phyloP scores from a whole-genome alignment of 1,140 invertebrate genomes.

The Heliconius melpomene region DNA sequence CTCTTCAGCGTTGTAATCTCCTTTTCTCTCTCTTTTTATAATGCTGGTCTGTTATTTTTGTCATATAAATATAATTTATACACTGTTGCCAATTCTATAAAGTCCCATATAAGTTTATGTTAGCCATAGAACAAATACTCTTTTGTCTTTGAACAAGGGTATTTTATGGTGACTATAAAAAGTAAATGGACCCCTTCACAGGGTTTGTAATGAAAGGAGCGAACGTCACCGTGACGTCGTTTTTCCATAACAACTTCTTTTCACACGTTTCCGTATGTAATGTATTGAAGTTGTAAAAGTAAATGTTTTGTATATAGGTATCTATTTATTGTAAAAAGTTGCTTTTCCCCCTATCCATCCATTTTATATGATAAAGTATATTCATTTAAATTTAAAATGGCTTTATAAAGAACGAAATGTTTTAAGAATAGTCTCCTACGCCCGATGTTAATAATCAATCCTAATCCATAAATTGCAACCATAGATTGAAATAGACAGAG shows the following conservation, averaged over 20 bases:
- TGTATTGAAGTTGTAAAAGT: not conserved
- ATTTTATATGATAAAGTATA: no score
- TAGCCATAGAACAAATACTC: not conserved
- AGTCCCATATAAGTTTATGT: not conserved
- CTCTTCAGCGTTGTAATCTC: no score
- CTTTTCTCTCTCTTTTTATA: no score
- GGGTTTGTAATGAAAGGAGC: not conserved
- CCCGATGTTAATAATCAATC: no score
- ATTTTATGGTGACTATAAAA: slow-evolving; percentile 11
- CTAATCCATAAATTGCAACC: no score
- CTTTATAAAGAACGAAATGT: not conserved
- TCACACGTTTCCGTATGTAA: not conserved
- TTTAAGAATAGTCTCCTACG: not conserved
- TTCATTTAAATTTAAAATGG: not conserved
- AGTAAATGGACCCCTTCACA: slow-evolving; percentile 1
- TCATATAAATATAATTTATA: no score
- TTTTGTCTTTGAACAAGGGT: not conserved
- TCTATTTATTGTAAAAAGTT: no score
- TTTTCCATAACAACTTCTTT: not conserved
- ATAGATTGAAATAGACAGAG: no score
- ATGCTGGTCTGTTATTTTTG: no score
- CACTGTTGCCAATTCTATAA: not conserved
- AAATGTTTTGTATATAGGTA: not conserved
- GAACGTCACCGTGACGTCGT: slow-evolving; percentile 11
- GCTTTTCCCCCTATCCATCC: no score